phyloP scores from a whole-genome alignment of 1,140 invertebrate species.

The Euglossa dilemma region DNA sequence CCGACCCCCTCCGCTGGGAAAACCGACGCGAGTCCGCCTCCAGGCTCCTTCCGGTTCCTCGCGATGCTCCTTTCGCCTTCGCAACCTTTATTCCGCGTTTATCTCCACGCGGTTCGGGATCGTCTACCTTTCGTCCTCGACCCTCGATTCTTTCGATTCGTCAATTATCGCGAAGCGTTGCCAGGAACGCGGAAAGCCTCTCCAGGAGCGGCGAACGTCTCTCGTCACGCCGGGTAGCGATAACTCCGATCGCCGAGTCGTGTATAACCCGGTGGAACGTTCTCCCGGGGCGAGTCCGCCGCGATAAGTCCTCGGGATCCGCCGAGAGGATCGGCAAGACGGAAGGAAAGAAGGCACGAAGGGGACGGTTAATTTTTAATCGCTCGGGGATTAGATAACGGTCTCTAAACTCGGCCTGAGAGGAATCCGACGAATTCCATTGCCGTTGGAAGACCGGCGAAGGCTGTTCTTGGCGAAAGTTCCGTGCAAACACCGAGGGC shows the following conservation, averaged over 20 bases:
- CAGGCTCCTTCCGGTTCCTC: too few relatives aligned
- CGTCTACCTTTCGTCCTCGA: not conserved
- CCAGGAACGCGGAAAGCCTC: constrained; percentile 1
- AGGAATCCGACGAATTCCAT: not conserved
- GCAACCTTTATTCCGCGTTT: too few relatives aligned
- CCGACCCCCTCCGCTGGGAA: not conserved
- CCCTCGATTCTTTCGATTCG: not conserved
- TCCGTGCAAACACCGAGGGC: not conserved
- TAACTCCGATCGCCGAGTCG: constrained; percentile 30
- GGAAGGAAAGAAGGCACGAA: too few relatives aligned
- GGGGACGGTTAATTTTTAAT: not conserved
- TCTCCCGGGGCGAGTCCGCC: not conserved
- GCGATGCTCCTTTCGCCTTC: too few relatives aligned
- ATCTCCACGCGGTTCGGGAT: constrained; percentile 45
- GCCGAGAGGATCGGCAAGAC: not conserved
- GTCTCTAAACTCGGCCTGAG: not conserved
- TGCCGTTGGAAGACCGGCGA: not conserved
- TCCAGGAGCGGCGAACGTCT: not conserved
- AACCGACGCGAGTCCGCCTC: not conserved
- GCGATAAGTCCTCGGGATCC: constrained; percentile 21
- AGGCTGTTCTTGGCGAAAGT: not conserved
- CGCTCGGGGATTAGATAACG: not conserved
- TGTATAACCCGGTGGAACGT: not conserved
- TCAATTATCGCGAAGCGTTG: not conserved
- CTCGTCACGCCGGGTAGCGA: constrained; percentile 4